A percentile compares a stretch with the other conserved stretches of the same genome.
Conservation (phyloP, 1,140 invertebrate species). For the Lysiphlebus fabarum region DNA sequence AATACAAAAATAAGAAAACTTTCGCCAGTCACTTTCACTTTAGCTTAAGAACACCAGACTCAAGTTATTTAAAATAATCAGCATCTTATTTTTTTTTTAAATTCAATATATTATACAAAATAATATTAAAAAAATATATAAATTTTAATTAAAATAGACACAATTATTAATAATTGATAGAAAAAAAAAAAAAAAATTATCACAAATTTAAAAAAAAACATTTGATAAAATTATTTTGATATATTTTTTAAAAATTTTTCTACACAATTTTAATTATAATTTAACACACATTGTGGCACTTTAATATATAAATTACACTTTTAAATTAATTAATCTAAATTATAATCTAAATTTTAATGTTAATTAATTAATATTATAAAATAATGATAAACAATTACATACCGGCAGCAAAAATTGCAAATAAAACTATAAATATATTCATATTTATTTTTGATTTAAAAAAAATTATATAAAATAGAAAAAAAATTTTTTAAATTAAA, state of each 20-base stretch:
- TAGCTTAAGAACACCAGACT: background rate
- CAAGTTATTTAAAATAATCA: background rate
- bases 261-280: background rate
- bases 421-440: slow-evolving; percentile 51
- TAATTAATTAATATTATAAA: too few relatives aligned
- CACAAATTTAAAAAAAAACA: too few relatives aligned
- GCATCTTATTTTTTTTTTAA: too few relatives aligned
- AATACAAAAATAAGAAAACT: too few relatives aligned
- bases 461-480: slow-evolving; percentile 17
- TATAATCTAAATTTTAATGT: slow-evolving; percentile 20
- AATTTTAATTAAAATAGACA: too few relatives aligned
- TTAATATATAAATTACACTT: slow-evolving; percentile 2
- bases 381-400: slow-evolving; percentile 35
- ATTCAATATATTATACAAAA: background rate
- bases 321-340: background rate
- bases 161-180: background rate
- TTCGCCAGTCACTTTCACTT: slow-evolving; percentile 19
- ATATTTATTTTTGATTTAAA: slow-evolving; percentile 29
- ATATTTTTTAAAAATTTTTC: background rate
- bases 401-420: slow-evolving; percentile 53
- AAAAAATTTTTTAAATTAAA: slow-evolving; percentile 10
- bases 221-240: background rate
- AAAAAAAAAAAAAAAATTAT: background rate
- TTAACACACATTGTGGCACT: slow-evolving; percentile 20
- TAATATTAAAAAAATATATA: too few relatives aligned